Percentiles rank a stretch among this genome's conserved stretches.
These are phyloP conservation scores for Polia nebulosa DNA, from an alignment of 2,888 invertebrate genomes.

Conservation along the genomic window DNA sequence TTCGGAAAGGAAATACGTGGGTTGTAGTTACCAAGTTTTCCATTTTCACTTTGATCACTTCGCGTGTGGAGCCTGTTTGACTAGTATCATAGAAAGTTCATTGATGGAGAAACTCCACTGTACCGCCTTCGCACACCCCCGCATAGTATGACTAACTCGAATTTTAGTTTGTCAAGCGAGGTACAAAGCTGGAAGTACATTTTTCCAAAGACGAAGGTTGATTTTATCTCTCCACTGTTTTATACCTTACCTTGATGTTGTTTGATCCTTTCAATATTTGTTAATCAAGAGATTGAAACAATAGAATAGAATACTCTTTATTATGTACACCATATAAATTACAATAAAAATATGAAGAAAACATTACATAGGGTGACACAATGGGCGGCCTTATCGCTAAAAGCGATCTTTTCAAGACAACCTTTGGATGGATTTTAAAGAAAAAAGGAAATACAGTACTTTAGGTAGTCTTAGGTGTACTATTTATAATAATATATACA, in stretches of 20 bases:
- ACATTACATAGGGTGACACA: too few species aligned
- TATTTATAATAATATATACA: too few species aligned
- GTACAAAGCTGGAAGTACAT: too few species aligned
- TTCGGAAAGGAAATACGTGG: constrained; percentile 21
- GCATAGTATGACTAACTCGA: constrained; percentile 22
- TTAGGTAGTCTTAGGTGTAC: too few species aligned
- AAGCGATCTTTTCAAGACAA: too few species aligned
- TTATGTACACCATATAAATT: too few species aligned
- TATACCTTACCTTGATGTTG: neutral
- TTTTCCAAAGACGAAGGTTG: neutral
- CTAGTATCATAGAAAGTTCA: constrained; percentile 52
- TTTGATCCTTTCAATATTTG: neutral
- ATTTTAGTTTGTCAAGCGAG: constrained; percentile 2
- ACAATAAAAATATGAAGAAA: too few species aligned
- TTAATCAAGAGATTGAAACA: too few species aligned
- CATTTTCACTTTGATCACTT: constrained; percentile 32
- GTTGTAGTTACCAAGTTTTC: constrained; percentile 7
- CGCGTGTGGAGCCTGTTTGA: constrained; percentile 43
- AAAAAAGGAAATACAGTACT: too few species aligned
- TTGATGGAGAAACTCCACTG: constrained; percentile 28
- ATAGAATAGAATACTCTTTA: too few species aligned
- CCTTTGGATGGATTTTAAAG: too few species aligned
- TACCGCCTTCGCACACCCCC: constrained; percentile 30
- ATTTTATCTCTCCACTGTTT: neutral
- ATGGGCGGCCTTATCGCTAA: too few species aligned